These are phyloP conservation scores for Myotis lucifugus DNA, from an alignment of 2,113 vertebrate genomes.

Conservation along the genomic window DNA sequence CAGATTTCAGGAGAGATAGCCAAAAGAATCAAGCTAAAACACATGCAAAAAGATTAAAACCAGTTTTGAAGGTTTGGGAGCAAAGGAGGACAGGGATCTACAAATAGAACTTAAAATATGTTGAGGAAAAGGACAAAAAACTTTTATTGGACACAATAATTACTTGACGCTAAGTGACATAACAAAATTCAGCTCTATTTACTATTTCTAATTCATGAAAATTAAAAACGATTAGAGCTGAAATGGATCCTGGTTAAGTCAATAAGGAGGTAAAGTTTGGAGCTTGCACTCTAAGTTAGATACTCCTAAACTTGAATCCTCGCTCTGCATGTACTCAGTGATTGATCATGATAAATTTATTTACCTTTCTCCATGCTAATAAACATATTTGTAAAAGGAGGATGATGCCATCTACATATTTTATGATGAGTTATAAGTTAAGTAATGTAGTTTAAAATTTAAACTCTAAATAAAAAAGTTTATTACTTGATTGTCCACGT, in stretches of 20 bases:
- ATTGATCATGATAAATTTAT: background rate
- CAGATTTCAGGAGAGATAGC: slow-evolving; percentile 45
- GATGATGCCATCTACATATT: background rate
- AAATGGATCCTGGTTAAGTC: background rate
- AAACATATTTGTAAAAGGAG: background rate
- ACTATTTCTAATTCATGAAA: background rate
- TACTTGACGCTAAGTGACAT: background rate
- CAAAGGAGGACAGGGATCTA: slow-evolving; percentile 49
- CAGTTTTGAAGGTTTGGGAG: slow-evolving; percentile 55
- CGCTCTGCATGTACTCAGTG: background rate
- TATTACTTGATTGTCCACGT: background rate
- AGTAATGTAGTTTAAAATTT: background rate
- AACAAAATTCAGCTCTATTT: background rate
- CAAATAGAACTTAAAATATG: slow-evolving; percentile 41
- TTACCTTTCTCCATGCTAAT: background rate
- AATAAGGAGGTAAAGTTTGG: background rate
- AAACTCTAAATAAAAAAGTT: background rate
- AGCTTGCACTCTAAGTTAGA: background rate
- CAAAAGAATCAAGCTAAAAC: slow-evolving; percentile 61
- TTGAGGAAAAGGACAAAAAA: background rate
- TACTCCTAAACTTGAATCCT: background rate
- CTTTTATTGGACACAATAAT: background rate
- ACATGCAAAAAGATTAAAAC: slow-evolving; percentile 66
- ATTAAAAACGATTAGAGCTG: background rate
- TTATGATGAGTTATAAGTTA: background rate